phyloP scores from a whole-genome alignment of 1,140 invertebrate genomes.

The Harpegnathos saltator region DNA sequence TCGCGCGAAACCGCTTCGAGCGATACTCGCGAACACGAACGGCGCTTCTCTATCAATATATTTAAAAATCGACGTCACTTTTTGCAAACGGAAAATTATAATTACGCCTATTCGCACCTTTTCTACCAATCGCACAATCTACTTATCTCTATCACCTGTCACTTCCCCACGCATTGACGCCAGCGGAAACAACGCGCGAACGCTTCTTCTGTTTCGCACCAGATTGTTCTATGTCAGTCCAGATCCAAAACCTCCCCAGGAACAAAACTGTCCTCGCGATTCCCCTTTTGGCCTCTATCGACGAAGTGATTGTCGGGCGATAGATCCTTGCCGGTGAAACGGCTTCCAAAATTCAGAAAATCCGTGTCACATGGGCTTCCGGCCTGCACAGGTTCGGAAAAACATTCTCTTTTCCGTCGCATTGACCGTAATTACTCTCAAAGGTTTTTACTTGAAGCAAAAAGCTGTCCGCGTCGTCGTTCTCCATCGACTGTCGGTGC shows the following conservation, averaged over 20 bases:
- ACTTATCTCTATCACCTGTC: slow-evolving; percentile 30
- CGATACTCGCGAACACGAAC: slow-evolving; percentile 24
- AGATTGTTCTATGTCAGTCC: slow-evolving; percentile 53
- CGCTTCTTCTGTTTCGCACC: not conserved
- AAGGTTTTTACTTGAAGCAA: slow-evolving; percentile 77
- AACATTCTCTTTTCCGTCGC: slow-evolving; percentile 64
- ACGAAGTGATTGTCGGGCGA: slow-evolving; percentile 65
- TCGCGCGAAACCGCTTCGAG: not conserved
- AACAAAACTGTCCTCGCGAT: slow-evolving; percentile 54
- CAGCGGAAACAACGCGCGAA: slow-evolving; percentile 17
- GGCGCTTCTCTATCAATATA: not conserved
- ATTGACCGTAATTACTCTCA: slow-evolving; percentile 42
- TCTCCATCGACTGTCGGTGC: slow-evolving; percentile 63
- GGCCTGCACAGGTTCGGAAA: slow-evolving; percentile 66
- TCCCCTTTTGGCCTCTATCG: slow-evolving; percentile 64
- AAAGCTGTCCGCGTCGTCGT: slow-evolving; percentile 68
- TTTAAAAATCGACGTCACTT: slow-evolving; percentile 12
- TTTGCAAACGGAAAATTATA: slow-evolving; percentile 51
- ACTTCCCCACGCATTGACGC: not conserved
- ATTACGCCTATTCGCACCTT: slow-evolving; percentile 26
- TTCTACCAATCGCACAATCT: slow-evolving; percentile 9
- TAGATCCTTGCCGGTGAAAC: slow-evolving; percentile 60
- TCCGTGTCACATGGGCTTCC: slow-evolving; percentile 74
- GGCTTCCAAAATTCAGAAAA: slow-evolving; percentile 77
- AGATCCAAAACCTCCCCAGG: slow-evolving; percentile 61